Base-by-base conservation (phyloP, 2,888 invertebrate genomes). In the Scaptomyza parva region DNA sequence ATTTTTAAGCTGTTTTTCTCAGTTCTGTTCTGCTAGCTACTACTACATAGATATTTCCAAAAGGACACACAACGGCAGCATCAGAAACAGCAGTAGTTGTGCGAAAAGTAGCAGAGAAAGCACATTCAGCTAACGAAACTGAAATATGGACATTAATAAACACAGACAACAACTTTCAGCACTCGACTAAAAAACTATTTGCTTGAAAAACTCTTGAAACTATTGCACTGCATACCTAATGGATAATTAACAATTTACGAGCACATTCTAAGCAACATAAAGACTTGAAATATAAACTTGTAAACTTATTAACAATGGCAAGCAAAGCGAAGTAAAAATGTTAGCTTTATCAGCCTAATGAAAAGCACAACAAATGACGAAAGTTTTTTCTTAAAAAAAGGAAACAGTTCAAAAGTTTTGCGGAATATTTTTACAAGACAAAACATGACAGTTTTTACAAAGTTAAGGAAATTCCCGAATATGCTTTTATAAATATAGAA, bases 1-100 rank as follows among this genome's bases (percentile, higher is more conserved):
- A 76, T 65, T 58, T 68, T 77, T 41, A 78, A 78, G 48, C 55
- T 55, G 44, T 71, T 70, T 61, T 59, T 18, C 30, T n/a, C 47
- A 59, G 59, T 57, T 60, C 48, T 58, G 59, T 57, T 60, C 48
- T 58, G 47, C 22, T 22, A 18, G 40, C 40, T 37, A n/a, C n/a
- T n/a, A n/a, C n/a, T n/a, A n/a, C 26, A 39, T 39, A 68, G 52
- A 60, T 35, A 43, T 48, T 61, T 59, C 33, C 6, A 35, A 7
- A 11, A 63, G 53, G 14, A 41, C 18, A 24, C 50, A 39, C 58
- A 66, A 52, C 54, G 61, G 28, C 50, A 70, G 30, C 51, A 54
- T 18, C 33, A 50, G 7, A 12, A 37, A 24, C 50, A 70, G 30
- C 51, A 54, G 22, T 28, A 50, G 7, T 9, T 30, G 22, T 30